Conservation (phyloP, 2,888 invertebrate genomes). For the Yponomeuta cagnagella region DNA sequence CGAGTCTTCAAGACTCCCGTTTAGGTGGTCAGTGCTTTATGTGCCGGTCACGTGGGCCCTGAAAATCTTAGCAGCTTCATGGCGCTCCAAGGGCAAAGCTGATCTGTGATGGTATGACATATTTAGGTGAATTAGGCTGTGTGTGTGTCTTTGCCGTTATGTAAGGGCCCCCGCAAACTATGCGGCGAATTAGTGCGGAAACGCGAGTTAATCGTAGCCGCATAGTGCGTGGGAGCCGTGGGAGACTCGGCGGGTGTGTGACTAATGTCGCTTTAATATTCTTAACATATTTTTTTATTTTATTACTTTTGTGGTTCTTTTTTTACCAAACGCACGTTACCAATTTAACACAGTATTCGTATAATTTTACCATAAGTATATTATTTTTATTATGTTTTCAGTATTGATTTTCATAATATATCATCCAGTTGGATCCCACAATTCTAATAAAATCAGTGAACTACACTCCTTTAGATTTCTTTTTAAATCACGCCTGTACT, state of each 20-base stretch:
- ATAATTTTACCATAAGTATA: conserved; percentile 7
- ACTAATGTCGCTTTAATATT: not conserved
- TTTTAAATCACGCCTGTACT: not conserved
- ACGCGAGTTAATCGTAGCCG: not conserved
- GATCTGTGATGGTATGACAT: conserved; percentile 71
- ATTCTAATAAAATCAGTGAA: not conserved
- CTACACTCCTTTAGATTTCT: not conserved
- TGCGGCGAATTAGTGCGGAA: not conserved
- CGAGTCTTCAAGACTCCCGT: too few relatives aligned
- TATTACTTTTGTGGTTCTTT: not conserved
- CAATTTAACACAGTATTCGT: conserved; percentile 32
- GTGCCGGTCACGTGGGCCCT: not conserved
- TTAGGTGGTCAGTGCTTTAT: too few relatives aligned
- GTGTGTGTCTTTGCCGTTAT: conserved; percentile 35
- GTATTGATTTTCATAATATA: not conserved
- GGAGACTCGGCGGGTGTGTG: too few relatives aligned
- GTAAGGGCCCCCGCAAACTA: not conserved
- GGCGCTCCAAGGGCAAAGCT: conserved; percentile 54
- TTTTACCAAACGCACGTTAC: conserved; percentile 27
- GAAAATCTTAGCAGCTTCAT: conserved; percentile 2
- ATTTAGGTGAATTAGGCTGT: conserved; percentile 64
- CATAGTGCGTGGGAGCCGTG: not conserved
- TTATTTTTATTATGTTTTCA: conserved; percentile 18
- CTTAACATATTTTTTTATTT: not conserved
- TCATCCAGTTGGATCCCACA: not conserved